Conservation (phyloP, 2,113 vertebrate genomes). For the Albula glossodonta region DNA sequence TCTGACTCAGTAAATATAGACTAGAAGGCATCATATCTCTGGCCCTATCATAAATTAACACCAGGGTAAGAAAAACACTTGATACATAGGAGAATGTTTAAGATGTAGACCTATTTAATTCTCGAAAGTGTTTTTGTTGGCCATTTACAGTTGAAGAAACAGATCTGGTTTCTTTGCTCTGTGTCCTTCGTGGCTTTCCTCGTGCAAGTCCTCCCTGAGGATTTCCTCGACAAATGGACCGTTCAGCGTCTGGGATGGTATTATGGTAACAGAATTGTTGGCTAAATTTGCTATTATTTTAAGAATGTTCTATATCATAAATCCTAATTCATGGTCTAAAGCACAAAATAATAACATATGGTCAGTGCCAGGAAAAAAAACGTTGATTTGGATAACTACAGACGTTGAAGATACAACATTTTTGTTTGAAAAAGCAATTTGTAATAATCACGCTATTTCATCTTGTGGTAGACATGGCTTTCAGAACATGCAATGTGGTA, state of each 20-base stretch:
- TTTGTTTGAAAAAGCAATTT: no score
- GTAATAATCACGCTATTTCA: no score
- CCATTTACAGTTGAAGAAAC: neutral
- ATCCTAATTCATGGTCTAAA: neutral
- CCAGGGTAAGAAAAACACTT: constrained; percentile 2
- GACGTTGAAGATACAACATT: no score
- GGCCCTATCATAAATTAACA: neutral
- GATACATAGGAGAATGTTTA: neutral
- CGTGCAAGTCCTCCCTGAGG: neutral
- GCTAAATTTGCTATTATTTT: neutral
- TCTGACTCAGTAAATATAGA: neutral
- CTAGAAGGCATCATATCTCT: neutral
- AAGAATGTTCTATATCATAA: neutral
- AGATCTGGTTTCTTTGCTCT: constrained; percentile 1
- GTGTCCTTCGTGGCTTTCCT: neutral
- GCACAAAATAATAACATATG: neutral
- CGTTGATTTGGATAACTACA: neutral
- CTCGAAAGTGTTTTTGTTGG: neutral
- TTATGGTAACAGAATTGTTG: neutral
- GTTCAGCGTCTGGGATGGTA: neutral
- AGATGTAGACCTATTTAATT: neutral
- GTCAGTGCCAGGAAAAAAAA: neutral
- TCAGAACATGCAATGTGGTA: no score
- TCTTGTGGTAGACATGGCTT: no score
- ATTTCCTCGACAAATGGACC: neutral